phyloP scores from a whole-genome alignment of 2,888 invertebrate species.

The Plebejus argus region DNA sequence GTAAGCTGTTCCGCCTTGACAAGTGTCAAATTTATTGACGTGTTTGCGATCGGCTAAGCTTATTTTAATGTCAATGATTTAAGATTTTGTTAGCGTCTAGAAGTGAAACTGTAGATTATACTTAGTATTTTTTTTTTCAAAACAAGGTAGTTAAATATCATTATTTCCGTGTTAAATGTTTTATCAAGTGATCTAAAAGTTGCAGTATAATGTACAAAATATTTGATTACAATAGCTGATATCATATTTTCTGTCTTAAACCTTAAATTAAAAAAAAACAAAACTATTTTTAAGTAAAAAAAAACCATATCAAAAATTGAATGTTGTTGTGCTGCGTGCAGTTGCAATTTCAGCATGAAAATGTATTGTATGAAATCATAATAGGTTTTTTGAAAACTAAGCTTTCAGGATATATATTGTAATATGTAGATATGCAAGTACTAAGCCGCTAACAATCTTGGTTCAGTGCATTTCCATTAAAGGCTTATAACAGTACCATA shows the following conservation, averaged over 20 bases:
- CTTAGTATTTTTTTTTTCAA: not conserved
- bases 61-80: slow-evolving; percentile 51
- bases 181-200: too few relatives aligned
- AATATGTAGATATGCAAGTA: not conserved
- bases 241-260: not conserved
- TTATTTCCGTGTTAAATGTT: too few relatives aligned
- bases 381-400: too few relatives aligned
- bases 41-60: slow-evolving; percentile 62
- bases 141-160: not conserved
- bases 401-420: slow-evolving; percentile 2
- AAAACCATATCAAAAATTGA: too few relatives aligned
- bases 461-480: slow-evolving; percentile 22
- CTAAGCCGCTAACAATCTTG: slow-evolving; percentile 10
- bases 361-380: not conserved
- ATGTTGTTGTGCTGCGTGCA: not conserved
- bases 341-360: not conserved
- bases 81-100: slow-evolving; percentile 44
- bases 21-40: slow-evolving; percentile 70
- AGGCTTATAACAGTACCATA: slow-evolving; percentile 26
- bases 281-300: too few relatives aligned
- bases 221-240: too few relatives aligned
- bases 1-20: slow-evolving; percentile 61
- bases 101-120: slow-evolving; percentile 43
- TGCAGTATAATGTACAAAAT: too few relatives aligned
- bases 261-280: not conserved